Evolutionary conservation across 1,140 invertebrate species (phyloP).

Genomic region (Euwallacea fornicatus): DNA sequence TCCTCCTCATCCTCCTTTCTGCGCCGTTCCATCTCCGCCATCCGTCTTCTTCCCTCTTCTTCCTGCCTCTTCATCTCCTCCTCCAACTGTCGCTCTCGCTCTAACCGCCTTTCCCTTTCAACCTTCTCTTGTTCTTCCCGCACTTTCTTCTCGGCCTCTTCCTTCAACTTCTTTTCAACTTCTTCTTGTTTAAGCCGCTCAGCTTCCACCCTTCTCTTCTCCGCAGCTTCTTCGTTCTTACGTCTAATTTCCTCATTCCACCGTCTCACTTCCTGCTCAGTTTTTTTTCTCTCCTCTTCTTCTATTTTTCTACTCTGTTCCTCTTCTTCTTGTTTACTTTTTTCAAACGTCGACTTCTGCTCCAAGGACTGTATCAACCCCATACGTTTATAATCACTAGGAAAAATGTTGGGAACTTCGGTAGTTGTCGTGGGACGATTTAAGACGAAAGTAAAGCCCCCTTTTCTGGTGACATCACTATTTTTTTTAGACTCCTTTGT

Average conservation of each 20-base stretch:
- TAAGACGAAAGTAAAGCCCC: slow-evolving; percentile 32
- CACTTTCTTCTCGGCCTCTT: slow-evolving; percentile 39
- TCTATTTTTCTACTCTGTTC: slow-evolving; percentile 49
- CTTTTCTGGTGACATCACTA: slow-evolving; percentile 16
- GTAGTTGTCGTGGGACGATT: slow-evolving; percentile 17
- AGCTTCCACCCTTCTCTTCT: slow-evolving; percentile 52
- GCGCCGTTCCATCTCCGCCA: slow-evolving; percentile 32
- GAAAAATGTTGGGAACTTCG: slow-evolving; percentile 24
- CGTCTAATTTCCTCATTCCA: slow-evolving; percentile 45
- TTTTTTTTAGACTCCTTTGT: neutral
- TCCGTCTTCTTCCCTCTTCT: slow-evolving; percentile 23
- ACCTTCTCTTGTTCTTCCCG: slow-evolving; percentile 35
- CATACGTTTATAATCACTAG: slow-evolving; percentile 20
- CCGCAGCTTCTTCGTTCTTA: slow-evolving; percentile 40
- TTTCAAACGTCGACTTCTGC: neutral
- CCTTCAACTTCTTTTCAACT: slow-evolving; percentile 48
- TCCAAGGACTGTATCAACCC: neutral
- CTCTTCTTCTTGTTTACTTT: slow-evolving; percentile 40
- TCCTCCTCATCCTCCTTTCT: slow-evolving; percentile 35
- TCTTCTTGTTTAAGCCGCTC: slow-evolving; percentile 51
- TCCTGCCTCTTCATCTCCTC: slow-evolving; percentile 23
- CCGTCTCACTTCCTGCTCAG: slow-evolving; percentile 40
- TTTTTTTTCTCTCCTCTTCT: slow-evolving; percentile 46
- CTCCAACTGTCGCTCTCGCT: slow-evolving; percentile 27
- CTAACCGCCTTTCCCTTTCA: slow-evolving; percentile 20